Conservation (phyloP, 2,888 invertebrate species). For the Coleophora flavipennella region DNA sequence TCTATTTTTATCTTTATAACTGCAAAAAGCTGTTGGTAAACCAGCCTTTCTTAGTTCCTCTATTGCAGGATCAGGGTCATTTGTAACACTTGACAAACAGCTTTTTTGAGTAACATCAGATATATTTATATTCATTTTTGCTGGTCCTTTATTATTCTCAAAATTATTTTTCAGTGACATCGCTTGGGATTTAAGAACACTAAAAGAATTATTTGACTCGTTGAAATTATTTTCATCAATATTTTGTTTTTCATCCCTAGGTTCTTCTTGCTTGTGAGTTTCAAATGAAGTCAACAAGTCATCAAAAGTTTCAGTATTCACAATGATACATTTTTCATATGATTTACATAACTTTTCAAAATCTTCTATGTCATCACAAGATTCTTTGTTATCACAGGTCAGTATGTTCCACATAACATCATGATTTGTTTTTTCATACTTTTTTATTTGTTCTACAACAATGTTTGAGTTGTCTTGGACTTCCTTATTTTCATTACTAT, state of each 20-base stretch:
- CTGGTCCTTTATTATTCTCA: too few relatives aligned
- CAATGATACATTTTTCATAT: conserved; percentile 18
- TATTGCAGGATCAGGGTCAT: neutral
- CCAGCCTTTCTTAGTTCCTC: conserved; percentile 24
- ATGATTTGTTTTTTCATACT: neutral
- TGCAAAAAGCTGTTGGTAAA: conserved; percentile 31
- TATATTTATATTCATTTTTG: too few relatives aligned
- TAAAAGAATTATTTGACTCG: neutral
- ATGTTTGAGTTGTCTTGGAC: neutral
- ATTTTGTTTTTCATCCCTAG: neutral
- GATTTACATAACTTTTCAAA: conserved; percentile 30
- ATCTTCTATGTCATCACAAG: conserved; percentile 19
- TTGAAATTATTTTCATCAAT: neutral
- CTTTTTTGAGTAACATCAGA: too few relatives aligned
- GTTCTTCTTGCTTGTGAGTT: conserved; percentile 6
- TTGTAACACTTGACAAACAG: too few relatives aligned
- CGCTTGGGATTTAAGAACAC: neutral
- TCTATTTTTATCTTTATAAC: conserved; percentile 16
- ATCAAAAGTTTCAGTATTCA: conserved; percentile 29
- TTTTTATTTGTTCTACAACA: neutral
- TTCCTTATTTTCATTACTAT: conserved; percentile 4
- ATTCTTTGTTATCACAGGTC: neutral
- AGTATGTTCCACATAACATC: neutral
- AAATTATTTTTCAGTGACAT: conserved; percentile 2
- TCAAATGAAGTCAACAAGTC: conserved; percentile 37